Conservation (phyloP, 2,113 vertebrate genomes). For the Ploceus nigricollis region DNA sequence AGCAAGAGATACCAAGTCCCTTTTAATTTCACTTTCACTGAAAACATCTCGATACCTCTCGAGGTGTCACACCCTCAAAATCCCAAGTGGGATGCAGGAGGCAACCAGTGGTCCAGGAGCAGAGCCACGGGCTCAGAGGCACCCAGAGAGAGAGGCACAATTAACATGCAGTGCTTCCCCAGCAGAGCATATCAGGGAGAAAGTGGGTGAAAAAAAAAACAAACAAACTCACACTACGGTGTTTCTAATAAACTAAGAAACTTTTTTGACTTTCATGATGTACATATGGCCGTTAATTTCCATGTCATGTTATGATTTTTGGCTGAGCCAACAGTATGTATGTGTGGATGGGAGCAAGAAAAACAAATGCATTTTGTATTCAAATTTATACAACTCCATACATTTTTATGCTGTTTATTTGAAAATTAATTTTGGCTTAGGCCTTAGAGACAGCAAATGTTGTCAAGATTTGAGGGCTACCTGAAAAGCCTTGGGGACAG, state of each 20-base stretch:
- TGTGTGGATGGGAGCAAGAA: constrained; percentile 76
- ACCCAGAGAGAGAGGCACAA: neutral
- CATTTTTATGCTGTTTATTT: constrained; percentile 89
- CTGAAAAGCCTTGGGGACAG: constrained; percentile 88
- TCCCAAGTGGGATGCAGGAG: neutral
- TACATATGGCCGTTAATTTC: constrained; percentile 78
- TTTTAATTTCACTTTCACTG: neutral
- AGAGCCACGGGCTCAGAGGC: neutral
- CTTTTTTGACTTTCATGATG: constrained; percentile 81
- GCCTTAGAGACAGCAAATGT: constrained; percentile 86
- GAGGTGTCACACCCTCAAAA: neutral
- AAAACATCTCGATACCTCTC: neutral
- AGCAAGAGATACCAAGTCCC: neutral
- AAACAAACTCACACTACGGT: neutral
- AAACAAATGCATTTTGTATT: constrained; percentile 86
- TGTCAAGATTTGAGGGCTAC: constrained; percentile 89
- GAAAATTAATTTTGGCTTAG: constrained; percentile 88
- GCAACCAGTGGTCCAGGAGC: neutral
- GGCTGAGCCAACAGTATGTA: constrained; percentile 80
- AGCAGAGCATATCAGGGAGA: neutral
- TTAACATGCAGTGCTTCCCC: constrained; percentile 21
- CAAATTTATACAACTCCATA: constrained; percentile 89
- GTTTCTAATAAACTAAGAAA: constrained; percentile 72
- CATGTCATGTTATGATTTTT: constrained; percentile 80
- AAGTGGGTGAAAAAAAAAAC: neutral